These are phyloP conservation scores for Andrena cerasifolii DNA, from an alignment of 1,140 invertebrate genomes.

Conservation along the genomic window DNA sequence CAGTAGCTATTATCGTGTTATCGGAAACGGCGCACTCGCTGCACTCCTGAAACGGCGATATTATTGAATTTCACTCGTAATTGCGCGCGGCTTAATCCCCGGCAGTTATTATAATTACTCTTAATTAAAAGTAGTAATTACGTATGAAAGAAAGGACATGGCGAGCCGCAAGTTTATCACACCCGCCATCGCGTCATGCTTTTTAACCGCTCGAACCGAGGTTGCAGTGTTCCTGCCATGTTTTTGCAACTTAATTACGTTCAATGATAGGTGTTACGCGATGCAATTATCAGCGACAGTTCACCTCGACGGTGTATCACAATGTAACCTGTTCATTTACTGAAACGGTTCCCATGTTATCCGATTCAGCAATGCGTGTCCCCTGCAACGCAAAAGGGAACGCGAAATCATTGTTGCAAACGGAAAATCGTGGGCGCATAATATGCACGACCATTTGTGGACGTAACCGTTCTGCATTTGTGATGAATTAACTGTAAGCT, in stretches of 20 bases:
- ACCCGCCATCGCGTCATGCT: slow-evolving; percentile 9
- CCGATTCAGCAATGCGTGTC: background rate
- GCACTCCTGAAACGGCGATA: background rate
- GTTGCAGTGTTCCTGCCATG: slow-evolving; percentile 22
- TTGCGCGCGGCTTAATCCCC: background rate
- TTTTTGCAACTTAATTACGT: slow-evolving; percentile 33
- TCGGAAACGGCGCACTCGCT: background rate
- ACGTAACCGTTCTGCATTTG: too few species aligned
- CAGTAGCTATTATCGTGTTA: background rate
- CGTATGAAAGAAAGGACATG: background rate
- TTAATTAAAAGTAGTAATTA: slow-evolving; percentile 35
- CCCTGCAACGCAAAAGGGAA: background rate
- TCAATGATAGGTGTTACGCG: slow-evolving; percentile 27
- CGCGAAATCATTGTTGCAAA: background rate
- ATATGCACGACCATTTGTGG: slow-evolving; percentile 12
- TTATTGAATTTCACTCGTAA: slow-evolving; percentile 12
- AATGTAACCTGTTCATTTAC: slow-evolving; percentile 5
- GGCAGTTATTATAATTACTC: slow-evolving; percentile 19
- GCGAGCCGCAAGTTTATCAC: slow-evolving; percentile 24
- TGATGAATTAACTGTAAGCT: slow-evolving; percentile 1
- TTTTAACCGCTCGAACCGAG: background rate
- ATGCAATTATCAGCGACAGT: slow-evolving; percentile 43
- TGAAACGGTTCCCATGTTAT: slow-evolving; percentile 29
- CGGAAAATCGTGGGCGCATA: background rate
- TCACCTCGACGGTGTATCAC: slow-evolving; percentile 2